These are phyloP conservation scores for Brenthis ino DNA, from an alignment of 2,888 invertebrate species.

Conservation along the genomic window DNA sequence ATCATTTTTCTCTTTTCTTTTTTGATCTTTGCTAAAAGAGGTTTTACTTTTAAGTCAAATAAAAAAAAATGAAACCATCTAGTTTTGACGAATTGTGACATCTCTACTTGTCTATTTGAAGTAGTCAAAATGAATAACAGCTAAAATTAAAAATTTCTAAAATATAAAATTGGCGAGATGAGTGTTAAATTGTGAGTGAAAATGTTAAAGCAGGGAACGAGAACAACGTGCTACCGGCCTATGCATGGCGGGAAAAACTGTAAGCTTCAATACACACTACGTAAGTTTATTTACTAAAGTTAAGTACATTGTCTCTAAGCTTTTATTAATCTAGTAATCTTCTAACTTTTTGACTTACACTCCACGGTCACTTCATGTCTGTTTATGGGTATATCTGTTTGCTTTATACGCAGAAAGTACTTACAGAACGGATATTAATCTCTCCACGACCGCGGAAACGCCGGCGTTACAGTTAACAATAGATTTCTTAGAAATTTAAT, in stretches of 20 bases:
- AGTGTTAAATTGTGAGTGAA: conserved; percentile 50
- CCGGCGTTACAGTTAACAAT: too few species aligned
- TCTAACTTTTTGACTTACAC: too few species aligned
- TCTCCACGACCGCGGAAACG: too few species aligned
- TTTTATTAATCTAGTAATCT: background rate
- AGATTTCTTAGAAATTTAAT: too few species aligned
- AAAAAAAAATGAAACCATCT: background rate
- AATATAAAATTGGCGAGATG: conserved; percentile 40
- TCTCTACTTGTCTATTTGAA: conserved; percentile 2
- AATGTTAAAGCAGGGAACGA: conserved; percentile 51
- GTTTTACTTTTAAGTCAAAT: background rate
- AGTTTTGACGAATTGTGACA: background rate
- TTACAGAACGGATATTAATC: too few species aligned
- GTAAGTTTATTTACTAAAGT: conserved; percentile 50
- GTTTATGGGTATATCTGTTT: too few species aligned
- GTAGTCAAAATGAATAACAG: conserved; percentile 4
- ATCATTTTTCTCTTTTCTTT: too few species aligned
- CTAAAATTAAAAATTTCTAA: conserved; percentile 30
- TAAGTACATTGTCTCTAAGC: background rate
- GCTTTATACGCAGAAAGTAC: too few species aligned
- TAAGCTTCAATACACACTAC: conserved; percentile 62
- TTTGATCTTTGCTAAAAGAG: background rate
- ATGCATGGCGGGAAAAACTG: conserved; percentile 69
- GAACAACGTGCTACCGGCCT: conserved; percentile 45
- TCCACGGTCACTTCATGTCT: too few species aligned